Evolutionary conservation across 2,113 vertebrate genomes (phyloP).

Genomic region (Ranitomeya imitator): DNA sequence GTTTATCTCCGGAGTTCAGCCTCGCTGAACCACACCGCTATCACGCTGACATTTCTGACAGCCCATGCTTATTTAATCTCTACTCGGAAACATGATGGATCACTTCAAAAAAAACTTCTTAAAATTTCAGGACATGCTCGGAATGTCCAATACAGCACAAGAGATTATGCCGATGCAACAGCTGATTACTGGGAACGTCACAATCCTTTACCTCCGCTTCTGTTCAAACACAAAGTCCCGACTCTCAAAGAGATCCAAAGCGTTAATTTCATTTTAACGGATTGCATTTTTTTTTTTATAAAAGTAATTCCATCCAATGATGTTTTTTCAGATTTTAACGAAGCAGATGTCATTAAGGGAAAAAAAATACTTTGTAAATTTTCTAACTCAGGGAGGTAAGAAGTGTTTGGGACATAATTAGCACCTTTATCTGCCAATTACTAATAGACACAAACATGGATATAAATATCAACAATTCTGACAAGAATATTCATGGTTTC

Average conservation of each 20-base stretch:
- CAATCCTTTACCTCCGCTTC: constrained; percentile 20
- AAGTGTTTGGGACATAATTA: background rate
- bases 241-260: background rate
- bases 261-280: background rate
- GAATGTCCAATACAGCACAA: constrained; percentile 22
- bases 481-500: background rate
- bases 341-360: background rate
- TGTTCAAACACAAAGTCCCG: background rate
- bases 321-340: constrained; percentile 34
- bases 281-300: constrained; percentile 13
- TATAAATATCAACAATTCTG: background rate
- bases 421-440: background rate
- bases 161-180: constrained; percentile 49
- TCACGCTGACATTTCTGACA: constrained; percentile 57
- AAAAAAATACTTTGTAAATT: background rate
- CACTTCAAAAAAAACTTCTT: constrained; percentile 45
- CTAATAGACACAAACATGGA: background rate
- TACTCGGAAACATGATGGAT: constrained; percentile 52
- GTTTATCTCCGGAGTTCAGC: constrained; percentile 54
- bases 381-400: background rate
- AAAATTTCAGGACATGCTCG: constrained; percentile 40
- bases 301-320: background rate
- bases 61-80: constrained; percentile 50
- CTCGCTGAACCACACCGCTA: constrained; percentile 48
- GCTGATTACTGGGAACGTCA: constrained; percentile 22